Evolutionary conservation across 2,797 vertebrate genomes (phyloP), one percentile per base, ranked within the genome.

Genomic region (Centropyge bicolor): DNA sequence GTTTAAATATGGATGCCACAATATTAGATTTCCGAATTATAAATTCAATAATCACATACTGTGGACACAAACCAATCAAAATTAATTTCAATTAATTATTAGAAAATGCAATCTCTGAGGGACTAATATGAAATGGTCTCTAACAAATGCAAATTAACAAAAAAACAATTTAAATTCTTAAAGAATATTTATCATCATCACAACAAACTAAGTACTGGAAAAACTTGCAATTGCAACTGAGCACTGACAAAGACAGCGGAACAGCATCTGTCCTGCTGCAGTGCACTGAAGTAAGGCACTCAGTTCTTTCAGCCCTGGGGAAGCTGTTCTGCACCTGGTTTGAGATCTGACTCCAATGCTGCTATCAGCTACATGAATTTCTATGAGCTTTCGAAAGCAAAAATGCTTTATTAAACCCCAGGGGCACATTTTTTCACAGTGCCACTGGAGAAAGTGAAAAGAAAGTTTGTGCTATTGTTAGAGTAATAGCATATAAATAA

Each of bases 401-500:
- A 36, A 52, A 31, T 31, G 48, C 36, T 71, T 65, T 56, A 20
- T 59, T 66, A 56, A 71, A 70, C 52, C 16, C 67, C 36, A 8
- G 27, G 36, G 72, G 64, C 31, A 68, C n/a, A 22, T 55, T 13
- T 67, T 78, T 74, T 67, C 24, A 64, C 40, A 70, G 48, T 66
- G 75, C 66, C 22, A 77, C 22, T 61, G 56, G 27, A 75, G 40
- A 48, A 65, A 75, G 41, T n/a, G 38, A 74, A 78, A 63, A 80
- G 49, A 76, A 65, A 76, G 54, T 55, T 70, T 70, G 70, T 8
- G 22, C 54, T 62, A 73, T 54, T 65, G 40, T 87, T 62, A 48
- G n/a, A 76, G 52, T 71, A 61, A 68, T 17, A 56, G 40, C 52
- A 48, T 10, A 79, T 77, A 57, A 74, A 80, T 71, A 76, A 86